These are phyloP conservation scores for Drosophila tristis DNA, from an alignment of 1,140 invertebrate genomes.

Conservation along the genomic window DNA sequence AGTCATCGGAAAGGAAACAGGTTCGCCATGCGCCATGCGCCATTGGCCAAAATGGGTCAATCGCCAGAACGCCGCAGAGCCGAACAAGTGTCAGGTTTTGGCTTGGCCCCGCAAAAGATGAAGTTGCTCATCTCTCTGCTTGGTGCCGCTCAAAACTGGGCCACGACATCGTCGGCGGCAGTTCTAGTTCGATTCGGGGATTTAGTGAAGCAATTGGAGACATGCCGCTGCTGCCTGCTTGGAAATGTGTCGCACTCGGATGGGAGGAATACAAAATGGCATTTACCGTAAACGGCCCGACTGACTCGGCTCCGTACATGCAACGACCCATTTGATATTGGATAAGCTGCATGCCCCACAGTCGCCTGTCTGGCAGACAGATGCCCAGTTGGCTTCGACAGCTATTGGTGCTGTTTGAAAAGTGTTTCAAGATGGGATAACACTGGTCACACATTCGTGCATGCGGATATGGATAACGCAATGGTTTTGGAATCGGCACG, in stretches of 20 bases:
- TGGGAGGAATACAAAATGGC: slow-evolving; percentile 23
- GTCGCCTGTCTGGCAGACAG: slow-evolving; percentile 3
- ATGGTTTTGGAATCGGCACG: slow-evolving; percentile 15
- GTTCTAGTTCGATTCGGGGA: slow-evolving; percentile 49
- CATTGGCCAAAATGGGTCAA: slow-evolving; percentile 68
- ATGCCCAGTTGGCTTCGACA: slow-evolving; percentile 19
- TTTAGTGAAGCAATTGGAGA: slow-evolving; percentile 11
- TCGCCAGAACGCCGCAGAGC: slow-evolving; percentile 55
- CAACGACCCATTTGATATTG: slow-evolving; percentile 38
- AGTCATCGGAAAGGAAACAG: slow-evolving; percentile 52
- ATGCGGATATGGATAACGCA: slow-evolving; percentile 3
- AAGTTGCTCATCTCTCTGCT: slow-evolving; percentile 24
- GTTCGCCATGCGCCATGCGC: slow-evolving; percentile 42
- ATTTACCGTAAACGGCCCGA: slow-evolving; percentile 48
- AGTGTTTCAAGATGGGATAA: slow-evolving; percentile 11
- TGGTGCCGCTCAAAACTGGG: slow-evolving; percentile 52
- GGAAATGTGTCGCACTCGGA: slow-evolving; percentile 33
- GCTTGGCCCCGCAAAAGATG: slow-evolving; percentile 42
- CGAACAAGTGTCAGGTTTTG: slow-evolving; percentile 52
- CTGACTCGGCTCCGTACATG: slow-evolving; percentile 38
- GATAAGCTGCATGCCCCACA: slow-evolving; percentile 15
- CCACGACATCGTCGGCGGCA: slow-evolving; percentile 40
- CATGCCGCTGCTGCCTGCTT: slow-evolving; percentile 1
- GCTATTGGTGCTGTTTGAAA: slow-evolving; percentile 19
- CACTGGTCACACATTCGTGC: slow-evolving; percentile 25